These are phyloP conservation scores for Zosterops japonicus DNA, from an alignment of 2,113 vertebrate species.

Conservation along the genomic window DNA sequence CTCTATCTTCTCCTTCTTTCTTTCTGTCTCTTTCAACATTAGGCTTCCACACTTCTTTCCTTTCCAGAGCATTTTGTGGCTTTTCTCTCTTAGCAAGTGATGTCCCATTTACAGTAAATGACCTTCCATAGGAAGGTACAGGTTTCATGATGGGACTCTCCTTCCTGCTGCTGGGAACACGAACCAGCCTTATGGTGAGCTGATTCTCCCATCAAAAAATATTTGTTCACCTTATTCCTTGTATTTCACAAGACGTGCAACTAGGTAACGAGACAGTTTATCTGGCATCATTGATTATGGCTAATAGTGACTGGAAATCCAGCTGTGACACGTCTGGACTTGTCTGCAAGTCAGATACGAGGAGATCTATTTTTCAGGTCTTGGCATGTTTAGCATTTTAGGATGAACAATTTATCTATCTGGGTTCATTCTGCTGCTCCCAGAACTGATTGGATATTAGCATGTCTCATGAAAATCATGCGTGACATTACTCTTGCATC, in stretches of 20 bases:
- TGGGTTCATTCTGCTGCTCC: conserved; percentile 32
- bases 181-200: neutral
- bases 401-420: conserved; percentile 16
- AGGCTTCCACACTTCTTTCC: neutral
- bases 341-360: neutral
- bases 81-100: accelerated
- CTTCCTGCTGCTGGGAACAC: neutral
- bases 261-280: neutral
- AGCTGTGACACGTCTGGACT: neutral
- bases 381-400: conserved; percentile 4
- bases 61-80: neutral
- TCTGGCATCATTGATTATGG: neutral
- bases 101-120: neutral
- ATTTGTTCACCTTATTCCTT: neutral
- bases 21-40: neutral
- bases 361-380: neutral
- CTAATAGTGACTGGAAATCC: neutral
- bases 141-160: neutral
- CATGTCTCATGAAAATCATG: conserved; percentile 42
- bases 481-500: conserved; percentile 26
- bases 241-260: neutral
- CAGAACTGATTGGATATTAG: conserved; percentile 26
- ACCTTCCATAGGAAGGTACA: neutral
- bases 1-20: neutral
- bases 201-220: neutral